Evolutionary conservation across 2,113 vertebrate genomes (phyloP), one percentile per base, ranked within the genome.

Genomic region (Scytalopus superciliaris): DNA sequence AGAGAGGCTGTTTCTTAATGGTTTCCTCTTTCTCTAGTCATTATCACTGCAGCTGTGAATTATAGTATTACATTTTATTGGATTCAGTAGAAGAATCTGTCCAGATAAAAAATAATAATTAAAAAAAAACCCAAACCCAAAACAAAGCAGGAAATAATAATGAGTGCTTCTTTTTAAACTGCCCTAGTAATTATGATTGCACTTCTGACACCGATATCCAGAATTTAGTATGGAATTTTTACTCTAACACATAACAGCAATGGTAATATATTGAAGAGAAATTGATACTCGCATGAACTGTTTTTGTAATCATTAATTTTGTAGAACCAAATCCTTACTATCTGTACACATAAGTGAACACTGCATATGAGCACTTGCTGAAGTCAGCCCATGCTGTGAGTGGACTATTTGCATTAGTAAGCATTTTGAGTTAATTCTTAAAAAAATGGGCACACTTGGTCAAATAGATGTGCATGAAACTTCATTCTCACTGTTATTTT

Each of bases 1-100:
- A 83, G 60, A 96, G 80, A 94, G 84, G 64, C 90, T 93, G 59
- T 50, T 35, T 96, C 87, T 92, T 96, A 92, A 90, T 94, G 73
- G 59, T 14, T 92, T 96, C 73, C 85, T 93, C 52, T 60, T 92
- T 93, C 68, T 95, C 64, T 73, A 93, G 86, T 90, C 89, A 72
- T 97, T 97, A 95, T 91, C 19, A 31, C 27, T 91, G 89, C 76
- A 95, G 87, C 88, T 97, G 91, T 93, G 79, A 97, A 95, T 97
- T 85, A 79, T n/a, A 94, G 76, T 64, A 81, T 78, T 78, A 77
- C 53, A 88, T 91, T 97, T 82, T 68, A 80, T 66, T 86, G 47
- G 55, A 90, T 94, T 91, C 88, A 50, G 55, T 75, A 59, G 80
- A 84, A 79, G 84, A 93, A 94, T 89, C 53, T 92, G 24, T 82